Percentiles rank a stretch among this genome's conserved stretches.
Conservation (phyloP, 2,888 invertebrate genomes). For the Diachrysia chrysitis region DNA sequence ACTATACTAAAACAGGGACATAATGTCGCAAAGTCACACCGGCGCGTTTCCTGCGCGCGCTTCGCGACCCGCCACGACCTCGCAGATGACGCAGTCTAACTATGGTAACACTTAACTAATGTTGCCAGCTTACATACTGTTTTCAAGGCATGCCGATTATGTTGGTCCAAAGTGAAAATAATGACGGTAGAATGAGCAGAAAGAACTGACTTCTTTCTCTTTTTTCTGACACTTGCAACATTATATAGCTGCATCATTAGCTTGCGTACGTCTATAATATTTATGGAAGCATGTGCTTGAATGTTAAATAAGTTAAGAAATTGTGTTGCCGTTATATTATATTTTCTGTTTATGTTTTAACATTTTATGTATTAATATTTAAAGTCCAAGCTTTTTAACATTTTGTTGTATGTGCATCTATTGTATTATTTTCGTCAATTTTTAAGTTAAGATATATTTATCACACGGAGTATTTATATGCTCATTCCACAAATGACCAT, state of each 20-base stretch:
- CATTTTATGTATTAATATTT: neutral
- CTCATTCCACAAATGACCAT: neutral
- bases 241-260: neutral
- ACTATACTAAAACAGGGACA: conserved; percentile 74
- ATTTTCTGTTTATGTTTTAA: neutral
- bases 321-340: neutral
- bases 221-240: neutral
- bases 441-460: neutral
- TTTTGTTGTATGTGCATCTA: neutral
- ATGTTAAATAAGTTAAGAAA: neutral
- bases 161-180: neutral
- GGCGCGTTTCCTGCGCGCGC: conserved; percentile 81
- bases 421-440: neutral
- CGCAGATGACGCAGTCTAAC: conserved; percentile 85
- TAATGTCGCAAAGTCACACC: conserved; percentile 87
- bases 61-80: conserved; percentile 70
- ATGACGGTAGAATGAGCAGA: neutral
- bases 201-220: neutral
- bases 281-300: conserved; percentile 4
- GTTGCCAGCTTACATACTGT: conserved; percentile 66
- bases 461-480: neutral
- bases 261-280: neutral
- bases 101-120: conserved; percentile 80
- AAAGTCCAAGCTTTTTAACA: neutral
- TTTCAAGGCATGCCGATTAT: conserved; percentile 49